Conservation (phyloP, 1,140 invertebrate genomes). For the Temnothorax nylanderi region DNA sequence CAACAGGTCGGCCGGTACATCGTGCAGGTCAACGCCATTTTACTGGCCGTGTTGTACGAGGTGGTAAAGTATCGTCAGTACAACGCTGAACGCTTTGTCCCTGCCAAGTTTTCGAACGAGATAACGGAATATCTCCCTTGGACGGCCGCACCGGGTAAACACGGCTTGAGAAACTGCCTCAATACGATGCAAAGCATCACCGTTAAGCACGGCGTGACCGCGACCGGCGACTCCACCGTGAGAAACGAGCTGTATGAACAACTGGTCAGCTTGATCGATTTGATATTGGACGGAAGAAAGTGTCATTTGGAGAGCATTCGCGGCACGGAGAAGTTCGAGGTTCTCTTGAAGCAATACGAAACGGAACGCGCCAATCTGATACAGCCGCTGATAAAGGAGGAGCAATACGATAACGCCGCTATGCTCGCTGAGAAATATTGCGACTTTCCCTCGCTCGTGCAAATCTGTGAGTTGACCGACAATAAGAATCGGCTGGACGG, state of each 20-base stretch:
- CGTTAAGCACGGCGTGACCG: conserved; percentile 87
- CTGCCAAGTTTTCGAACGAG: conserved; percentile 78
- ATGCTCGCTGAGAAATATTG: conserved; percentile 96
- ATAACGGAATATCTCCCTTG: conserved; percentile 88
- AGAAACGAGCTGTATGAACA: conserved; percentile 89
- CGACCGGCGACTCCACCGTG: conserved; percentile 85
- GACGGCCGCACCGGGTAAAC: conserved; percentile 87
- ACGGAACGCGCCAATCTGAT: conserved; percentile 89
- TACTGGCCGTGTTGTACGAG: conserved; percentile 86
- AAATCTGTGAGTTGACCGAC: conserved; percentile 91
- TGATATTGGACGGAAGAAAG: conserved; percentile 91
- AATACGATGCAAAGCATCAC: conserved; percentile 86
- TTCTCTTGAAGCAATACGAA: conserved; percentile 89
- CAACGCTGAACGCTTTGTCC: conserved; percentile 85
- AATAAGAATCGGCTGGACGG: conserved; percentile 91
- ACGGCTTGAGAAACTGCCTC: conserved; percentile 86
- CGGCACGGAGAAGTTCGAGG: conserved; percentile 86
- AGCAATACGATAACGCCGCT: conserved; percentile 92
- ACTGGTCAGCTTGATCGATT: conserved; percentile 90
- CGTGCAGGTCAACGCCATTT: conserved; percentile 86
- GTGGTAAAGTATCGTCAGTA: conserved; percentile 87
- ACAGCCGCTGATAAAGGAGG: conserved; percentile 88
- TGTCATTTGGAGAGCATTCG: conserved; percentile 90
- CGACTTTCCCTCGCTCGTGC: conserved; percentile 93
- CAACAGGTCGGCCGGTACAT: conserved; percentile 86